Base-by-base conservation (phyloP, 2,797 vertebrate species). In the Sebastes ruberrimus region DNA sequence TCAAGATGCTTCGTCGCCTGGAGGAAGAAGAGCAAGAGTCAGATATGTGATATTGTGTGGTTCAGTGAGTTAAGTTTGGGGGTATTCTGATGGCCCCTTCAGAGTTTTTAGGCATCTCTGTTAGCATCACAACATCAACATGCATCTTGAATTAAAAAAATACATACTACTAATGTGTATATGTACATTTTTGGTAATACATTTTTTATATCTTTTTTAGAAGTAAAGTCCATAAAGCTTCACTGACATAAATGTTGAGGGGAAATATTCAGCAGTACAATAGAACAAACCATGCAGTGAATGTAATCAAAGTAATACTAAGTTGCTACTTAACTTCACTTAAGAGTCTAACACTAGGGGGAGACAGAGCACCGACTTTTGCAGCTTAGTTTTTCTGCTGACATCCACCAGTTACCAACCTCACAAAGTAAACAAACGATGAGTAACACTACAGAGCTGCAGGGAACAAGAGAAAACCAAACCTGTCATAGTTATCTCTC, bases 401-500 rank as follows among this genome's bases (percentile, higher is more conserved):
- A 64, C 10, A 18, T 38, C 16, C n/a, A 22, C 32, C 22, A 33
- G 18, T 38, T 59, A 11, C 18, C 14, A 77, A 63, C 46, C 5
- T 74, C n/a, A 53, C 4, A 30, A 35, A 70, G 57, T 74, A 70
- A 80, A 84, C 65, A 76, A 72, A 2, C 0, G 22, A 74, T 32
- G 60, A 76, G 52, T 16, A 79, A 73, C 20, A 28, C 68, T 57
- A 65, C 56, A 78, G 80, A 56, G 42, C 60, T 62, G 32, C 49
- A 73, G 33, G 2, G 14, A 16, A 14, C 23, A 10, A 60, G 4
- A 27, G 22, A 27, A 32, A 63, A 30, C 25, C 20, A 70, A 64
- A 74, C 98, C 97, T 94, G 93, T 99, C 98, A 63, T 99, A 98
- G 25, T 94, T 96, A 5, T 99, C 98, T 62, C 96, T 97, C 84